Conservation (phyloP, 2,797 vertebrate genomes). For the Eulemur mongoz region DNA sequence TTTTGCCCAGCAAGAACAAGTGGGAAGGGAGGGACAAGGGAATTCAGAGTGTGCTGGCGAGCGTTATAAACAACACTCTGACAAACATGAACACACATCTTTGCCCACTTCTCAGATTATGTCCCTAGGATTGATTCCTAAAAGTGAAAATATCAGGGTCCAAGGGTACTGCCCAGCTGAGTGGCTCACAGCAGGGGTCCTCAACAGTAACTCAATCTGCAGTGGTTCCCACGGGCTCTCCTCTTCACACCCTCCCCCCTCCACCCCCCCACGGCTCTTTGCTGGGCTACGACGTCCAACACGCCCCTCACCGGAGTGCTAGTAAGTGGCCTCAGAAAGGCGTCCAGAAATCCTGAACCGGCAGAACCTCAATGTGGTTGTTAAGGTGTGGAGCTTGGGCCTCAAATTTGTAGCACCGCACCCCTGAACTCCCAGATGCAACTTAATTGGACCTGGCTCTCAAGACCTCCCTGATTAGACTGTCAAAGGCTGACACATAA, state of each 20-base stretch:
- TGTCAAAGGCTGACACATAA: not conserved
- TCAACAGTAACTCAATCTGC: not conserved
- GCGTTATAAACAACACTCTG: not conserved
- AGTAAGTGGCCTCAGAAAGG: not conserved
- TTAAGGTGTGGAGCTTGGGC: not conserved
- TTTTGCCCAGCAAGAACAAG: not conserved
- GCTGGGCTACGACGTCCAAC: not conserved
- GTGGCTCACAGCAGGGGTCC: not conserved
- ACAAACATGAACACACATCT: not conserved
- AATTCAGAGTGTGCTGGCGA: not conserved
- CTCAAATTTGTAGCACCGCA: not conserved
- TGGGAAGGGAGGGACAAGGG: not conserved
- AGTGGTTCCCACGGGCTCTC: rapidly evolving
- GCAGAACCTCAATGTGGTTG: not conserved
- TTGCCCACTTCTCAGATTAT: not conserved
- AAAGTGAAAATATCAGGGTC: not conserved
- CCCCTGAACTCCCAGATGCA: not conserved
- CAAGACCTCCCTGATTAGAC: not conserved
- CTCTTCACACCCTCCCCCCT: not conserved
- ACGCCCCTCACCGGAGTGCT: not conserved
- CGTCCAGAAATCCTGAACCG: not conserved
- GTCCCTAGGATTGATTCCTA: not conserved
- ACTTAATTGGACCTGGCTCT: not conserved
- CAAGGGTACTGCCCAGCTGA: not conserved
- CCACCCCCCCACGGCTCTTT: too few relatives aligned